Conservation (phyloP, 1,140 invertebrate species). For the Caerostris darwini region DNA sequence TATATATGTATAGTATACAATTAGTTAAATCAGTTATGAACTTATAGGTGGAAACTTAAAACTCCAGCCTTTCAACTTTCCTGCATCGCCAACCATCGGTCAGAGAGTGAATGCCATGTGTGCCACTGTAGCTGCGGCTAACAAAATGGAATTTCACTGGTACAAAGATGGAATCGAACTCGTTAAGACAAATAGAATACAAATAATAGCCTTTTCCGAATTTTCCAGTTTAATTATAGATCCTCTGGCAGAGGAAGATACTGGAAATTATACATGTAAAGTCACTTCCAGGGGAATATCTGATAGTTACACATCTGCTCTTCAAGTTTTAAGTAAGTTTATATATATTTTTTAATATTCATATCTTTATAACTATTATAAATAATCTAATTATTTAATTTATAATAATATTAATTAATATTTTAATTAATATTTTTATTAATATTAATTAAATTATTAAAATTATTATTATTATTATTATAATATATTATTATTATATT, state of each 20-base stretch:
- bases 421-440: not conserved
- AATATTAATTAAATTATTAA: not conserved
- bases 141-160: constrained; percentile 76
- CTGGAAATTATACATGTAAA: constrained; percentile 75
- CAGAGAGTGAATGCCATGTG: constrained; percentile 74
- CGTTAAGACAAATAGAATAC: not conserved
- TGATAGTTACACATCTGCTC: constrained; percentile 47
- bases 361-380: no score
- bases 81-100: constrained; percentile 42
- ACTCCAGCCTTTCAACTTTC: constrained; percentile 73
- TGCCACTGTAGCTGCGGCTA: constrained; percentile 28
- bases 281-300: constrained; percentile 40
- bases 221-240: constrained; percentile 66
- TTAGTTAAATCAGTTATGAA: not conserved
- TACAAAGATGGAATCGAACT: constrained; percentile 68
- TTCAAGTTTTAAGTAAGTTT: constrained; percentile 68
- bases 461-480: not conserved
- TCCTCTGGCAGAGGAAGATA: constrained; percentile 64
- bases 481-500: no score
- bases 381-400: not conserved
- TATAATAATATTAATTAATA: not conserved
- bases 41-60: constrained; percentile 52
- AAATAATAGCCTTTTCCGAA: constrained; percentile 34
- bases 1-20: no score
- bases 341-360: no score